A percentile compares a stretch with the other conserved stretches of the same genome.
Evolutionary conservation across 2,888 invertebrate species (phyloP).

Genomic region (Coelopa pilipes): DNA sequence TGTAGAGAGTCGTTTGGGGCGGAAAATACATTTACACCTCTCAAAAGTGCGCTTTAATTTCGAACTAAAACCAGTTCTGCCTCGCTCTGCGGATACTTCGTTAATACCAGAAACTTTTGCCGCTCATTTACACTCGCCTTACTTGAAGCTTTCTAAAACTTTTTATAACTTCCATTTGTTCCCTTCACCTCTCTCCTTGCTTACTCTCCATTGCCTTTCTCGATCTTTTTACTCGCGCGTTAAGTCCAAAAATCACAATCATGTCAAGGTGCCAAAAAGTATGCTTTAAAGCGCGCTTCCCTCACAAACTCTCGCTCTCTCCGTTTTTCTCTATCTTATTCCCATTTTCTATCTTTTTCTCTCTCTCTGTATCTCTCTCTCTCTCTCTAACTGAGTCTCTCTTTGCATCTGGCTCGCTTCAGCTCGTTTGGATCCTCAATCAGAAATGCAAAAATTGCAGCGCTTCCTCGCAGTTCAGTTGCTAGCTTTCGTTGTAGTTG

Average conservation of each 20-base stretch:
- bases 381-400: too few relatives aligned
- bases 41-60: conserved; percentile 29
- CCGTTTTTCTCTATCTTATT: too few relatives aligned
- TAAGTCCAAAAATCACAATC: conserved; percentile 41
- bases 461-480: too few relatives aligned
- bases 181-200: neutral
- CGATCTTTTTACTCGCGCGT: neutral
- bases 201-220: conserved; percentile 2
- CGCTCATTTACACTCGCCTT: conserved; percentile 33
- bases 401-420: neutral
- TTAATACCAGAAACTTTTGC: conserved; percentile 29
- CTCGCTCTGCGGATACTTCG: neutral
- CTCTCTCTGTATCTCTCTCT: too few relatives aligned
- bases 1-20: neutral
- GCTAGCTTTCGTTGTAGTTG: too few relatives aligned
- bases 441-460: conserved; percentile 15
- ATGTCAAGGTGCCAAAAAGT: conserved; percentile 46
- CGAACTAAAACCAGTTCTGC: neutral
- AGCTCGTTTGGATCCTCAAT: neutral
- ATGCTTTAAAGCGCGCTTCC: conserved; percentile 15
- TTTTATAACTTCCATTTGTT: too few relatives aligned
- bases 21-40: conserved; percentile 30
- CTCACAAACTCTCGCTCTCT: too few relatives aligned
- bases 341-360: too few relatives aligned
- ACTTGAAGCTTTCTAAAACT: conserved; percentile 12